A percentile compares a stretch with the other conserved stretches of the same genome.
Conservation (phyloP, 37 sponge, comb jelly and placozoan species). For the Chondrilla cf. caribensis region DNA sequence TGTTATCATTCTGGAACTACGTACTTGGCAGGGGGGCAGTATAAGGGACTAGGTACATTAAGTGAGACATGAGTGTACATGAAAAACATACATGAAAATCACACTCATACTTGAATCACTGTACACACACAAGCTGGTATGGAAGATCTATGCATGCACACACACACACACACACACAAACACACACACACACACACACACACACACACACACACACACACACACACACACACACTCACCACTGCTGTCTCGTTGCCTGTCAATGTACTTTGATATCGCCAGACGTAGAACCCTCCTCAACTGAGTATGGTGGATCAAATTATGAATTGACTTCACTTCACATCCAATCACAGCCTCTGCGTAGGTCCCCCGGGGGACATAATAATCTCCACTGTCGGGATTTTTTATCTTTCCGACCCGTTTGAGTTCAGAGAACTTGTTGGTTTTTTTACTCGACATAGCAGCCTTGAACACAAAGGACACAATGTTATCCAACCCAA, state of each 20-base stretch:
- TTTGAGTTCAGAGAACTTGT: slow-evolving; percentile 1
- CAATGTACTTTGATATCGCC: slow-evolving; percentile 34
- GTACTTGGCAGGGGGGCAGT: too few species aligned
- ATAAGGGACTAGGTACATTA: neutral
- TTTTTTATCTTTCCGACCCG: slow-evolving; percentile 24
- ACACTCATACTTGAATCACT: too few species aligned
- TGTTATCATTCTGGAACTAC: too few species aligned
- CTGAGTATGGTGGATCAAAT: neutral
- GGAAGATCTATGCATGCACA: too few species aligned
- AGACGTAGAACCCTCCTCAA: slow-evolving; percentile 13
- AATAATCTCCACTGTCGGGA: neutral
- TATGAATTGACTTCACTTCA: slow-evolving; percentile 10
- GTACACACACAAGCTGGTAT: too few species aligned
- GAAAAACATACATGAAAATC: too few species aligned
- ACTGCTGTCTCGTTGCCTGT: slow-evolving; percentile 36
- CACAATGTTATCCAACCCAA: slow-evolving; percentile 28
- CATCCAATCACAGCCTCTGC: slow-evolving; percentile 29
- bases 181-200: neutral
- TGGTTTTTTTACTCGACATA: neutral
- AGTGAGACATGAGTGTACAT: too few species aligned
- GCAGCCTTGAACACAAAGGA: neutral
- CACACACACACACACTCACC: slow-evolving; percentile 32
- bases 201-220: neutral
- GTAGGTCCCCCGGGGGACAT: slow-evolving; percentile 12
- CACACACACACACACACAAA: too few species aligned